Percentiles rank a stretch among this genome's conserved stretches.
These are phyloP conservation scores for Oncorhynchus masou DNA, from an alignment of 2,113 vertebrate species.

Conservation along the genomic window DNA sequence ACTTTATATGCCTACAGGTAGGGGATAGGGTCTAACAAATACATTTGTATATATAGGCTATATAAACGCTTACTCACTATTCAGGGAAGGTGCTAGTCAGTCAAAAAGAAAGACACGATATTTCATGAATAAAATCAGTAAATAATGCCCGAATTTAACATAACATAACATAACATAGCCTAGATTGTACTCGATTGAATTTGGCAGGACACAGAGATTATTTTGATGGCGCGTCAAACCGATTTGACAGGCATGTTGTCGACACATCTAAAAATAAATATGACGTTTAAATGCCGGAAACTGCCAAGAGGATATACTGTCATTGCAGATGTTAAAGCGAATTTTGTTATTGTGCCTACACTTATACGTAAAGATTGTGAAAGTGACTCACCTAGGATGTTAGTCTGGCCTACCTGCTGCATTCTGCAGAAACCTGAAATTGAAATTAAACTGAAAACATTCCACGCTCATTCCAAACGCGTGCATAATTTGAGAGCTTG, in stretches of 20 bases:
- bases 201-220: constrained; percentile 52
- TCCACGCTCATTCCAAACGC: too few species aligned
- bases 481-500: neutral
- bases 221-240: constrained; percentile 61
- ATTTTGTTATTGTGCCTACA: neutral
- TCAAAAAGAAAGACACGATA: neutral
- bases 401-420: too few species aligned
- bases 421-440: too few species aligned
- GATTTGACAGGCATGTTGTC: constrained; percentile 61
- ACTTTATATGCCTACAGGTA: too few species aligned
- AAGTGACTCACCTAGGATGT: constrained; percentile 44
- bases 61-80: too few species aligned
- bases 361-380: constrained; percentile 23
- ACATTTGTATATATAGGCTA: too few species aligned
- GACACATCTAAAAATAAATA: constrained; percentile 67
- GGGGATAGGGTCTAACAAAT: too few species aligned
- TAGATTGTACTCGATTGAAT: constrained; percentile 43
- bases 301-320: neutral
- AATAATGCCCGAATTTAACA: neutral
- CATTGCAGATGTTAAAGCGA: constrained; percentile 10
- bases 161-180: neutral
- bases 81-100: constrained; percentile 74
- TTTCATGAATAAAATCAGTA: constrained; percentile 1
- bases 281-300: constrained; percentile 59
- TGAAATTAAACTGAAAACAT: too few species aligned